Conservation (phyloP, 2,113 vertebrate species). For the Tichodroma muraria region DNA sequence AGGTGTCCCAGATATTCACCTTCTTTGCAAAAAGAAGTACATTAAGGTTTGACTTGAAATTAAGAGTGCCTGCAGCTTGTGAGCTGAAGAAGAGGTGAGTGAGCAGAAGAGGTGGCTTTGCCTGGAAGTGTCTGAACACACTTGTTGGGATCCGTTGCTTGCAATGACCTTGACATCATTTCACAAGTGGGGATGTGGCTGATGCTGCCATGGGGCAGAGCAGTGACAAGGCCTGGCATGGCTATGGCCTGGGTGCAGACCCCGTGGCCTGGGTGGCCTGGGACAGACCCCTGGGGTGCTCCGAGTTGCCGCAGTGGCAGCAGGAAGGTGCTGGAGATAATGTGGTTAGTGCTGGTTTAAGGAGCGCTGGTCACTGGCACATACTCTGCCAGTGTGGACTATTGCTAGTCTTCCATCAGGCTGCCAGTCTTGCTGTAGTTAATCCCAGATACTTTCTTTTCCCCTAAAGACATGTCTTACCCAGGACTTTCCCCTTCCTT, state of each 20-base stretch:
- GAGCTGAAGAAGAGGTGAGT: background rate
- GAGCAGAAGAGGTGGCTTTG: background rate
- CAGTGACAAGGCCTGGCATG: background rate
- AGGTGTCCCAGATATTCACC: background rate
- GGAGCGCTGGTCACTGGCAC: background rate
- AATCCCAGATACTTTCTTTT: background rate
- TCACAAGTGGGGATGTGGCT: background rate
- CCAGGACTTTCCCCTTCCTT: background rate
- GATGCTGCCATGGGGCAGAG: background rate
- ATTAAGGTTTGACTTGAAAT: background rate
- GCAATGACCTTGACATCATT: background rate
- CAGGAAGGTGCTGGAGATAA: background rate
- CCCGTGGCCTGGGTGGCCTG: accelerated
- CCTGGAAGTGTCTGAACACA: background rate
- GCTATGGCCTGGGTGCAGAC: background rate
- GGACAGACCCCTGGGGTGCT: background rate
- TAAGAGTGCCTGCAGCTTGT: background rate
- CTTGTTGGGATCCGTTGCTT: background rate
- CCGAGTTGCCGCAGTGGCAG: background rate
- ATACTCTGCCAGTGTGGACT: background rate
- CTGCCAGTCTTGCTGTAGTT: background rate
- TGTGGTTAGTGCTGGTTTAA: background rate
- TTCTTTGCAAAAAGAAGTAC: background rate
- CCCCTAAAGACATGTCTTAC: background rate
- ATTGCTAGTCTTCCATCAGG: background rate